A percentile compares a stretch with the other conserved stretches of the same genome.
Conservation (phyloP, 2,113 vertebrate genomes). For the Aegotheles bennettii region DNA sequence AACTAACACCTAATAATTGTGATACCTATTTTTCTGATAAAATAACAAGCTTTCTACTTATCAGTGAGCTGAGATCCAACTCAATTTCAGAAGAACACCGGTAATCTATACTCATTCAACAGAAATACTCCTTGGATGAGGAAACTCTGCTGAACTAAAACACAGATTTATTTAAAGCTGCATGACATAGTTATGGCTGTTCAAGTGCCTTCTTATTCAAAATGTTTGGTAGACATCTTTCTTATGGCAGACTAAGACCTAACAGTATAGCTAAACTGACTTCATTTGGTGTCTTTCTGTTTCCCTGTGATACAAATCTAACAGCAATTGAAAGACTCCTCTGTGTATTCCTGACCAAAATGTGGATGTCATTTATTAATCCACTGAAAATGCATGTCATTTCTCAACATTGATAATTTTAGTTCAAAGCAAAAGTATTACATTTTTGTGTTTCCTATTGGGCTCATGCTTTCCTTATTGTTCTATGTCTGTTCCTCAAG, state of each 20-base stretch:
- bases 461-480: not conserved
- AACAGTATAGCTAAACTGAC: not conserved
- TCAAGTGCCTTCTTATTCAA: not conserved
- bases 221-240: not conserved
- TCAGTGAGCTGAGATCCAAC: not conserved
- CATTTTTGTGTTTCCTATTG: not conserved
- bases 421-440: not conserved
- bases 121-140: not conserved
- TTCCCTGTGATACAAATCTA: not conserved
- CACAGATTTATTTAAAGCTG: not conserved
- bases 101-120: not conserved
- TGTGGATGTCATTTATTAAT: not conserved
- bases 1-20: not conserved
- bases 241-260: not conserved
- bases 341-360: not conserved
- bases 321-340: not conserved
- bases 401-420: not conserved
- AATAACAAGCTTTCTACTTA: not conserved
- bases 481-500: not conserved
- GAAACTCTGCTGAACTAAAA: constrained; percentile 8
- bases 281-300: not conserved
- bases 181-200: not conserved
- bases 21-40: not conserved
- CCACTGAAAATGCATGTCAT: not conserved
- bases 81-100: not conserved